A percentile compares a stretch with the other conserved stretches of the same genome.
These are phyloP conservation scores for Athalia circularis DNA, from an alignment of 2,888 invertebrate genomes.

Conservation along the genomic window DNA sequence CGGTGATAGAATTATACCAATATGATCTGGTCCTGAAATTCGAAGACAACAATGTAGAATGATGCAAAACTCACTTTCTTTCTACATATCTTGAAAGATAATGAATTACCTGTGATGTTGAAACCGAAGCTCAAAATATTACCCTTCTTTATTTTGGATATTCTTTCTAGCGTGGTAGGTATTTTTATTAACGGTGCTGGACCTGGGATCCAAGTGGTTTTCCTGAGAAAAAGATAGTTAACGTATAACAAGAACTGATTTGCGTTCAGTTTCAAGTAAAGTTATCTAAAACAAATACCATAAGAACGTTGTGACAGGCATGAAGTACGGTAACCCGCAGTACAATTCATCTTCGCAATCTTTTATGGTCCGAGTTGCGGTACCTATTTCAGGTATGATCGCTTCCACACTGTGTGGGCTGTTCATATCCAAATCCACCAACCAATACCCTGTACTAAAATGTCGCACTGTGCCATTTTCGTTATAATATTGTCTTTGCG, in stretches of 20 bases:
- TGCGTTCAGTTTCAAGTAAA: background rate
- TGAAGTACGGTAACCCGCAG: slow-evolving; percentile 88
- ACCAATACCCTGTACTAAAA: slow-evolving; percentile 81
- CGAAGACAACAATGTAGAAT: background rate
- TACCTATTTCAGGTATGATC: slow-evolving; percentile 76
- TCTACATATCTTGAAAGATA: slow-evolving; percentile 10
- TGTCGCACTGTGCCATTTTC: slow-evolving; percentile 73
- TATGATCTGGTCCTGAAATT: slow-evolving; percentile 80
- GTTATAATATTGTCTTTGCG: slow-evolving; percentile 79
- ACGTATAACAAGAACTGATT: slow-evolving; percentile 10
- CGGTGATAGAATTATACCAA: slow-evolving; percentile 81
- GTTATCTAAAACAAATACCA: slow-evolving; percentile 70
- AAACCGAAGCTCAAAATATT: slow-evolving; percentile 74
- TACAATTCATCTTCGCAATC: slow-evolving; percentile 81
- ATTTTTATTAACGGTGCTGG: slow-evolving; percentile 75
- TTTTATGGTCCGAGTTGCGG: slow-evolving; percentile 73
- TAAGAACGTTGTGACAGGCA: slow-evolving; percentile 83
- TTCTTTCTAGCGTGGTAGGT: slow-evolving; percentile 75
- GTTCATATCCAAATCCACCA: slow-evolving; percentile 85
- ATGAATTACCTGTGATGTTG: slow-evolving; percentile 74
- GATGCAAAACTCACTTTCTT: background rate
- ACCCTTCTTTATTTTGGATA: slow-evolving; percentile 70
- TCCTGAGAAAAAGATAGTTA: slow-evolving; percentile 64
- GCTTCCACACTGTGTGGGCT: slow-evolving; percentile 79
- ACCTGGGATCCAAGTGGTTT: slow-evolving; percentile 79